A percentile compares a stretch with the other conserved stretches of the same genome.
These are phyloP conservation scores for Hypomesus transpacificus DNA, from an alignment of 2,113 vertebrate genomes.

Conservation along the genomic window DNA sequence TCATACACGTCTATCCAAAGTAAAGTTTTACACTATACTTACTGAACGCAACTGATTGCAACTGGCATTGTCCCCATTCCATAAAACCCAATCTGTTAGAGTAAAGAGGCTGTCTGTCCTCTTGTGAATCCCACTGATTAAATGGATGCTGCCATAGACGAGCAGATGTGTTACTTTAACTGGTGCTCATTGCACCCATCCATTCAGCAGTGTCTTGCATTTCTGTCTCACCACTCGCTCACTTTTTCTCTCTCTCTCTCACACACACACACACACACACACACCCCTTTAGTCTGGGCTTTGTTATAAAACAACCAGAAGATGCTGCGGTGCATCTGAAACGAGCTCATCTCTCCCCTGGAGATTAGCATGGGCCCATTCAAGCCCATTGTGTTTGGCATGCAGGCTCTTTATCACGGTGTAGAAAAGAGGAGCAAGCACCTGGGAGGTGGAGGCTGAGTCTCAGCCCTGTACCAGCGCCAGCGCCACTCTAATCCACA, in stretches of 20 bases:
- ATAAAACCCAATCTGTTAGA: too few species aligned
- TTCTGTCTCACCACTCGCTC: background rate
- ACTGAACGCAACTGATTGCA: too few species aligned
- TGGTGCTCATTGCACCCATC: background rate
- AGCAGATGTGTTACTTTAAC: background rate
- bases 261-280: background rate
- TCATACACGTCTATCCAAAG: too few species aligned
- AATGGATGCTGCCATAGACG: background rate
- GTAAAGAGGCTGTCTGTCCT: too few species aligned
- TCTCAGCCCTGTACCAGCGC: conserved; percentile 2
- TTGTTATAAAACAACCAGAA: too few species aligned
- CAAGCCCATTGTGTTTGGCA: background rate
- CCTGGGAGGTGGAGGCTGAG: conserved; percentile 8
- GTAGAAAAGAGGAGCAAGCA: conserved; percentile 7
- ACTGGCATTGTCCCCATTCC: too few species aligned
- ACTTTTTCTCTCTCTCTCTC: background rate
- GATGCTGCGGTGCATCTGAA: background rate
- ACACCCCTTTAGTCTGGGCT: background rate
- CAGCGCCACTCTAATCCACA: conserved; percentile 3
- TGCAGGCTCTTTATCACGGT: conserved; percentile 6
- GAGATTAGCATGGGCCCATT: background rate
- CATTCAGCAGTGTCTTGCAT: background rate
- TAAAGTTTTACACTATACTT: too few species aligned
- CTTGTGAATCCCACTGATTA: background rate
- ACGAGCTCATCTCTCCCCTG: conserved; percentile 5